Conservation (phyloP, 1,140 invertebrate species). For the Drosophila guanche region DNA sequence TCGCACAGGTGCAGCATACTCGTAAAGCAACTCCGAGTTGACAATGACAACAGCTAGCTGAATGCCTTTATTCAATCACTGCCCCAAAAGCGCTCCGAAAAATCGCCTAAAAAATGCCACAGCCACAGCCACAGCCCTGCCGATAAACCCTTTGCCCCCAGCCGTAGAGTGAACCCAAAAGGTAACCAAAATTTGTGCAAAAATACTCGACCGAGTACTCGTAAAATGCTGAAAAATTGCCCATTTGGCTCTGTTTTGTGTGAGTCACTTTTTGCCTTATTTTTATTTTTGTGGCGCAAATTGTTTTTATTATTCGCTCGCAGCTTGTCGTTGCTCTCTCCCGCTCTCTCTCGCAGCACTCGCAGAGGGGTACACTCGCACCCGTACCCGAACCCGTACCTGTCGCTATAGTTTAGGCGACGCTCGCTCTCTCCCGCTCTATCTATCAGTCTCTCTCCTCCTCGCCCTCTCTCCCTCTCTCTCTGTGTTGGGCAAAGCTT, state of each 20-base stretch:
- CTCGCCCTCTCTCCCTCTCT: background rate
- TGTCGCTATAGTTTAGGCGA: conserved; percentile 57
- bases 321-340: too few relatives aligned
- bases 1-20: too few relatives aligned
- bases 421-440: background rate
- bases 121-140: conserved; percentile 1
- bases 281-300: conserved; percentile 55
- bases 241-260: conserved; percentile 25
- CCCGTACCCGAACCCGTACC: conserved; percentile 47
- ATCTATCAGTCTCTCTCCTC: background rate
- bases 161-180: background rate
- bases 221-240: conserved; percentile 26
- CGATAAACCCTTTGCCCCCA: conserved; percentile 13
- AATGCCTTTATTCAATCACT: conserved; percentile 19
- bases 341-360: conserved; percentile 1
- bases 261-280: conserved; percentile 49
- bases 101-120: conserved; percentile 2
- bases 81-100: background rate
- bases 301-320: conserved; percentile 42
- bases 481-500: conserved; percentile 47
- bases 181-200: conserved; percentile 15
- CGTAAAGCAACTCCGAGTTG: too few relatives aligned
- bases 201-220: conserved; percentile 23
- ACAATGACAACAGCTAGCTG: conserved; percentile 11
- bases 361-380: background rate